Evolutionary conservation across 2,888 invertebrate genomes (phyloP).

Genomic region (Oxytorus armatus): DNA sequence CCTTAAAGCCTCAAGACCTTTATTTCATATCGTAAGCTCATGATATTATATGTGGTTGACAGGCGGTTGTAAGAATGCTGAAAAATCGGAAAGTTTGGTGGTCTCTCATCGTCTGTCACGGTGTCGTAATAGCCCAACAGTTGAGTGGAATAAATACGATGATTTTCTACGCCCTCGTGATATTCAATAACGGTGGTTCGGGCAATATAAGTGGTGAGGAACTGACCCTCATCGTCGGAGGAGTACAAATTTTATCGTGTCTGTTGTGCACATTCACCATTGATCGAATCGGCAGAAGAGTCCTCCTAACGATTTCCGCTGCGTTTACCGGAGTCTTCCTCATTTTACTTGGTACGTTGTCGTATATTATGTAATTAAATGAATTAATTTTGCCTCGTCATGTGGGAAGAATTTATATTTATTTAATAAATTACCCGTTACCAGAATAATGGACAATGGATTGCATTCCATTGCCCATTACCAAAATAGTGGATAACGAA

Average conservation of each 20-base stretch:
- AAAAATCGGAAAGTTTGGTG: conserved; percentile 72
- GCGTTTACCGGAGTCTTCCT: conserved; percentile 76
- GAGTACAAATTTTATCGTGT: conserved; percentile 76
- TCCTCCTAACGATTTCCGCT: conserved; percentile 76
- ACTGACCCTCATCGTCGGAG: conserved; percentile 76
- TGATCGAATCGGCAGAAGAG: conserved; percentile 76
- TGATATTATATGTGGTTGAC: too few species aligned
- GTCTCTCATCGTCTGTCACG: conserved; percentile 72
- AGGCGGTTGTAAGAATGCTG: conserved; percentile 69
- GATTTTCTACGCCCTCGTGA: conserved; percentile 75
- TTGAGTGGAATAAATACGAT: conserved; percentile 77
- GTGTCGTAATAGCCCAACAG: conserved; percentile 76
- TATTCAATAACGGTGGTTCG: conserved; percentile 78
- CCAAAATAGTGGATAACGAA: too few species aligned
- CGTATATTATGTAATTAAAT: neutral
- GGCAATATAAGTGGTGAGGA: conserved; percentile 74
- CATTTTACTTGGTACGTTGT: conserved; percentile 76
- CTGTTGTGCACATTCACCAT: conserved; percentile 74
- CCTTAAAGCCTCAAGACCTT: too few species aligned
- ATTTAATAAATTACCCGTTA: neutral
- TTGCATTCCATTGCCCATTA: too few species aligned
- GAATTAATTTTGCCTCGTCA: neutral
- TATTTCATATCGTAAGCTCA: too few species aligned
- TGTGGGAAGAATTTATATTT: neutral
- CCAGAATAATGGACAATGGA: too few species aligned